Conservation (phyloP, 2,888 invertebrate species). For the Cremastinae sp. region DNA sequence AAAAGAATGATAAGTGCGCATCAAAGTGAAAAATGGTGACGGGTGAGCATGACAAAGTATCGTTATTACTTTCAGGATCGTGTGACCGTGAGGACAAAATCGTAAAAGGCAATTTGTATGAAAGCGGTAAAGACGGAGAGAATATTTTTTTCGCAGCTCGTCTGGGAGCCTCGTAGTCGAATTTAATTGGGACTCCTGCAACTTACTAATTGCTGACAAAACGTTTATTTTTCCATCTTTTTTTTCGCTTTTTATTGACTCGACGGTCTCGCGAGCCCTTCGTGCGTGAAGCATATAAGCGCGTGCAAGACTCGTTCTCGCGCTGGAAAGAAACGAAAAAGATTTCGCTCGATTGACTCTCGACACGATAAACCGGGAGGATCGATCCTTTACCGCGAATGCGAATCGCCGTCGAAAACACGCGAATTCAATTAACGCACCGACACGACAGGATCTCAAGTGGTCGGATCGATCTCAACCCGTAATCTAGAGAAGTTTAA, state of each 20-base stretch:
- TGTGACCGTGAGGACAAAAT: constrained; percentile 21
- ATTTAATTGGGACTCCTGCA: constrained; percentile 47
- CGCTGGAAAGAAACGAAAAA: constrained; percentile 41
- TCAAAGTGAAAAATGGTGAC: background rate
- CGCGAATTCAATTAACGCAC: constrained; percentile 67
- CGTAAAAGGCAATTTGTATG: constrained; percentile 28
- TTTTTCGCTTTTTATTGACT: background rate
- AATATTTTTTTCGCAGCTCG: constrained; percentile 30
- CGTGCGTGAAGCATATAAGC: constrained; percentile 54
- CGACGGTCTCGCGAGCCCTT: constrained; percentile 47
- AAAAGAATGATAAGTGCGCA: background rate
- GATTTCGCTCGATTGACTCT: constrained; percentile 57
- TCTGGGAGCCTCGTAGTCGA: constrained; percentile 27
- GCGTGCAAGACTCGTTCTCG: constrained; percentile 49
- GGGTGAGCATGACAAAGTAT: constrained; percentile 16
- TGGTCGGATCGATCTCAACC: constrained; percentile 37
- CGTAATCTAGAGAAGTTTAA: constrained; percentile 43
- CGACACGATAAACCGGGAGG: constrained; percentile 60
- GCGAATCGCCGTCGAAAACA: constrained; percentile 60
- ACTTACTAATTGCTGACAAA: constrained; percentile 65
- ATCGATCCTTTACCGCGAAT: constrained; percentile 45
- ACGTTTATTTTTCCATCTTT: constrained; percentile 33
- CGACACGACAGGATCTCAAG: constrained; percentile 40
- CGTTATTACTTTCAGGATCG: constrained; percentile 13
- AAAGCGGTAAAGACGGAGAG: constrained; percentile 16